These are phyloP conservation scores for Haliclona indistincta DNA, from an alignment of 37 sponge, comb jelly and placozoan species.

Conservation along the genomic window DNA sequence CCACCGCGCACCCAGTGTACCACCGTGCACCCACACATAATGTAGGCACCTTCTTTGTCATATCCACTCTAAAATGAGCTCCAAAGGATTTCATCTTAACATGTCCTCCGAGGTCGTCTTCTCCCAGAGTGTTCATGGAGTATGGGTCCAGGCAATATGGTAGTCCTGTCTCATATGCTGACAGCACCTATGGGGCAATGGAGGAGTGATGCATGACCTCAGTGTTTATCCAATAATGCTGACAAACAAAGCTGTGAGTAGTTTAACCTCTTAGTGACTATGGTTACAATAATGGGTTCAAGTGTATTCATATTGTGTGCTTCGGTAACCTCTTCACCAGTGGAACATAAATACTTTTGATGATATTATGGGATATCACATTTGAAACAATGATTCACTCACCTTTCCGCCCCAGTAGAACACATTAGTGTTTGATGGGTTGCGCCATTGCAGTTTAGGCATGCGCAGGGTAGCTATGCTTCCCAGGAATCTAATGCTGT, in stretches of 20 bases:
- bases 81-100: conserved; percentile 60
- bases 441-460: conserved; percentile 71
- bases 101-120: conserved; percentile 63
- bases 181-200: conserved; percentile 43
- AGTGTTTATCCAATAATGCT: too few relatives aligned
- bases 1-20: background rate
- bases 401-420: conserved; percentile 95
- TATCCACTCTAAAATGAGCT: conserved; percentile 89
- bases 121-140: conserved; percentile 75
- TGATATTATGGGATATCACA: background rate
- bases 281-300: background rate
- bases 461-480: conserved; percentile 27
- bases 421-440: conserved; percentile 92
- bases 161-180: conserved; percentile 78
- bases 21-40: conserved; percentile 11
- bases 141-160: conserved; percentile 85
- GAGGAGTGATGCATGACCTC: background rate
- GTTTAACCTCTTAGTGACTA: too few relatives aligned
- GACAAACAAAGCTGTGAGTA: too few relatives aligned
- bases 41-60: conserved; percentile 41
- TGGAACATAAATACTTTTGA: background rate
- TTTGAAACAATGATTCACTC: too few relatives aligned
- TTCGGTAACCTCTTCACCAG: background rate
- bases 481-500: conserved; percentile 45
- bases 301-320: background rate